Evolutionary conservation across 2,888 invertebrate genomes (phyloP), one percentile per base, ranked within the genome.

Genomic region (Habroteleia sp.): DNA sequence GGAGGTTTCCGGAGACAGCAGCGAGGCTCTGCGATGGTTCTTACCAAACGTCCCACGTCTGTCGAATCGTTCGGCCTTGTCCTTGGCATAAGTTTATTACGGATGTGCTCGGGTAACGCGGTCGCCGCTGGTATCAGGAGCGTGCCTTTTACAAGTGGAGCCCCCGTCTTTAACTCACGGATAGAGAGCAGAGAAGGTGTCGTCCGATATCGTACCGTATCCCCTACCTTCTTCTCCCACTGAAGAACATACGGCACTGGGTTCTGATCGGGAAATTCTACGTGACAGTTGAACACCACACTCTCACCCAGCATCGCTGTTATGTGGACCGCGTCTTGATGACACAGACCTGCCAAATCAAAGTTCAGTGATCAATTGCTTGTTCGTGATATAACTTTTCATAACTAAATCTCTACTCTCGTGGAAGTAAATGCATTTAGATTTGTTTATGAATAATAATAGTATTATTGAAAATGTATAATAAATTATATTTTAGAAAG

Each of bases 161-260:
- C 85, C 85, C 87, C 83, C 80, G 81, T 77, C 77, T 84, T 84
- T 82, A 87, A 87, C 87, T 88, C 88, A 87, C 88, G 88, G 84
- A 87, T 87, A 86, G 87, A 86, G 87, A 88, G 87, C 87, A 87
- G 87, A 87, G 88, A 85, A 82, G 83, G 80, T 84, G 85, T 82
- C 83, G 86, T 85, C 87, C 84, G 91, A 92, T 93, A 94, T 93
- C 95, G 94, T 95, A 95, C 95, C 95, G 94, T 94, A 92, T 95
- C 95, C 94, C 95, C 94, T 95, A 96, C 96, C 95, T 97, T 96
- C 94, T 97, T 98, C 94, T 96, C 96, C 98, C 98, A 98, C 93
- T 97, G 97, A 90, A 98, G 94, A 91, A 98, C 97, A 92, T 97
- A 97, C 91, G 97, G 96, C 91, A 97, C 96, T 89, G 96, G 95